Base-by-base conservation (phyloP, 2,888 invertebrate genomes). In the Rapana venosa region DNA sequence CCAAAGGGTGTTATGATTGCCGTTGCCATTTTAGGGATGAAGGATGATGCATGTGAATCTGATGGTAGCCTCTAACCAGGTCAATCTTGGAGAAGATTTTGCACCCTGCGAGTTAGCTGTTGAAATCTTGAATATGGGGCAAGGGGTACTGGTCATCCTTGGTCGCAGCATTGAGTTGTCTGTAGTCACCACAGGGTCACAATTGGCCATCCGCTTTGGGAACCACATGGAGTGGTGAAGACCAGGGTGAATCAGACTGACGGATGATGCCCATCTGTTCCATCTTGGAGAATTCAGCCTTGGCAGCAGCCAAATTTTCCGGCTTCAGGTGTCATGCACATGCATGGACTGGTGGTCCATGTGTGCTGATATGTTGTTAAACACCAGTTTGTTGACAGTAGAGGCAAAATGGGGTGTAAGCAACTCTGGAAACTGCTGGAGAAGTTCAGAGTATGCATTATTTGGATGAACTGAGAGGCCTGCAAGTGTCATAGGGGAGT, bases 201-300 rank as follows among this genome's bases (percentile, higher is more conserved):
- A 66, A 86, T 85, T 84, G 93, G 94, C 95, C 91, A 95, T 90
- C 86, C 95, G 95, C 0, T 96, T 91, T 1, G 96, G 96, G 84
- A 94, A 95, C 0, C 96, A 89, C 58, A 58, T 89, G 89, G 26
- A 86, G 89, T 0, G 87, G 89, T 86, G 89, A 89, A 15, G 89
- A 93, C 96, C 96, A 96, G 2, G 93, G 91, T 74, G 96, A 96
- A 8, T 94, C 95, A 0, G 96, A 96, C 0, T 96, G 96, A 5
- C 96, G 93, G 70, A 96, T 96, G 22, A 96, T 96, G 0, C 96
- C 96, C 35, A 89, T 89, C 35, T 77, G n/a, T 87, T 93, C 91
- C 35, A 90, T 88, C n/a, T 88, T 70, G 30, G 83, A 32, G 58
- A 88, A 88, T 58, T 96, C 94, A 15, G 94, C 90, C 87, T 94